Evolutionary conservation across 2,888 invertebrate species (phyloP), one percentile per base, ranked within the genome.

Genomic region (Epistrophe eligans): DNA sequence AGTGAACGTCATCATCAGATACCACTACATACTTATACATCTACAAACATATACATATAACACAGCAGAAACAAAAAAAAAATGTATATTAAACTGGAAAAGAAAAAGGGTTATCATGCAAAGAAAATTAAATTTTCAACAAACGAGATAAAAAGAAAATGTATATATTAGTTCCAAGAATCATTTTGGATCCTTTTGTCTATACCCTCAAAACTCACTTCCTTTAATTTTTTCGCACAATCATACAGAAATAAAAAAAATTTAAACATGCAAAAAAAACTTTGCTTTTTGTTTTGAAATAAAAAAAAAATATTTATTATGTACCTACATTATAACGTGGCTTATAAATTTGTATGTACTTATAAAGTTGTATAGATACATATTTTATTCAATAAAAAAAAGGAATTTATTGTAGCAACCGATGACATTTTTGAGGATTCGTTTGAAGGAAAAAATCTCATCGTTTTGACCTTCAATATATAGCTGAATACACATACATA

Each of bases 121-220:
- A 71, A 64, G 74, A 74, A 76, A 70, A 74, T 62, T 60, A 60
- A 60, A 60, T 79, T 76, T 84, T 64, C 79, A 74, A 50, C 50
- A 76, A 79, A 60, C 52, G 35, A 32, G 11, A 10, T n/a, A 45
- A 57, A 48, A 73, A 35, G n/a, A n/a, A n/a, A n/a, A n/a, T n/a
- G n/a, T n/a, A 48, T 38, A 73, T 10, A 19, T 60, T n/a, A n/a
- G n/a, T 50, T 15, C 19, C 24, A 1, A 52, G 43, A 24, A 52
- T 66, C 43, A 50, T 60, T 40, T 24, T 55, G 38, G 11, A 40
- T n/a, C 19, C 40, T 40, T 60, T 19, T 73, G 50, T 67, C n/a
- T 35, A 43, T 38, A 40, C 13, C 40, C 38, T 15, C 32, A 55
- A 60, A 73, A 82, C 60, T 35, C 55, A 67, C 17, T 52, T 17